Base-by-base conservation (phyloP, 2,113 vertebrate genomes). In the Antigone vipio region DNA sequence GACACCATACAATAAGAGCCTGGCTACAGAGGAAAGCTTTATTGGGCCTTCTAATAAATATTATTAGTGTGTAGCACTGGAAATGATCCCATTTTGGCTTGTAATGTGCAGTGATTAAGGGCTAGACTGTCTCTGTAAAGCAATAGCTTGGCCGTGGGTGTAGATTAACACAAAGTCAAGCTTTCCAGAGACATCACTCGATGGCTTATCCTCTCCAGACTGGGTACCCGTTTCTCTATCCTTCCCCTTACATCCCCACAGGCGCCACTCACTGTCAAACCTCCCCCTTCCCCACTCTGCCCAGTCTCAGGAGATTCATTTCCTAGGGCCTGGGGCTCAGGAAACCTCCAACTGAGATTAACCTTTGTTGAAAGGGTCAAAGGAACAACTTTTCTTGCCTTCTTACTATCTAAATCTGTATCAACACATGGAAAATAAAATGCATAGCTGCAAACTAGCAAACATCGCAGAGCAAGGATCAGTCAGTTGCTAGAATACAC, bases 21-120 rank as follows among this genome's bases (percentile, higher is more conserved):
- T 90, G 86, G 85, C 60, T 88, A 68, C 23, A 71, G 38, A 82
- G 62, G 30, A 91, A 95, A 95, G 89, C 14, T 92, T 94, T 88
- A 92, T 15, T 91, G 55, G 84, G 30, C 59, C 56, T 95, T 95
- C 56, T 95, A 97, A 95, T 76, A 93, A 94, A 88, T 84, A 83
- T 76, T 95, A 56, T 85, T 96, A 88, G 52, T 80, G 49, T 58
- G 34, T 11, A 89, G 45, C 10, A 23, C 52, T 94, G 71, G 55
- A 95, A 93, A 93, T 81, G 18, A 74, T 92, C 76, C 93, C 40
- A 56, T 86, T 74, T 52, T 71, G 77, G 26, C 34, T 85, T 88
- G 38, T 92, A 96, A 94, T 30, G 5, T 40, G 34, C 49, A 93
- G 56, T 72, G 85, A 95, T 93, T 92, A 95, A 95, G 81, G 21